A percentile compares a stretch with the other conserved stretches of the same genome.
phyloP scores from a whole-genome alignment of 2,888 invertebrate genomes.

The Chrysomela aeneicollis region DNA sequence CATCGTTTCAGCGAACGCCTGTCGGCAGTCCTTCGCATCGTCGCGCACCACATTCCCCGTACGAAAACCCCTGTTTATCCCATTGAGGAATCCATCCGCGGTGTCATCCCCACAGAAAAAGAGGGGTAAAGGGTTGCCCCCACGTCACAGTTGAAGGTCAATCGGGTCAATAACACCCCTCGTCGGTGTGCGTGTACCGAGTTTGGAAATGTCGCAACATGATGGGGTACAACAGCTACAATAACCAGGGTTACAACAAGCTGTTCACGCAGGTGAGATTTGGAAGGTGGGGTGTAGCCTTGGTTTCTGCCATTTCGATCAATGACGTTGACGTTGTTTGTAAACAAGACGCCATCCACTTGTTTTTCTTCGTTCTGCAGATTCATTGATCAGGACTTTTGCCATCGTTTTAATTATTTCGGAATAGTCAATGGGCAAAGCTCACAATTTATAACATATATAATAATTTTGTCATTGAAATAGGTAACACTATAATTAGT shows the following conservation, averaged over 20 bases:
- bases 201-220: slow-evolving; percentile 70
- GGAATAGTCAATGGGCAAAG: too few species aligned
- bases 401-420: too few species aligned
- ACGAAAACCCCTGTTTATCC: neutral
- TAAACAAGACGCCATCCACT: neutral
- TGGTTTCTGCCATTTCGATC: neutral
- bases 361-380: too few species aligned
- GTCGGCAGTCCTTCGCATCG: neutral
- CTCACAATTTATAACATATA: too few species aligned
- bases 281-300: too few species aligned
- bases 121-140: too few species aligned
- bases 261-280: slow-evolving; percentile 78
- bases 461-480: too few species aligned
- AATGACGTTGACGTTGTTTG: neutral
- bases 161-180: too few species aligned
- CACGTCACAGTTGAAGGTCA: too few species aligned
- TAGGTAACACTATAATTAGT: too few species aligned
- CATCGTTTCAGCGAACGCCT: neutral
- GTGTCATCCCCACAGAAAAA: neutral
- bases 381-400: too few species aligned
- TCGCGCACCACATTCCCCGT: neutral
- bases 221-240: slow-evolving; percentile 80
- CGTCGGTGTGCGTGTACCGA: too few species aligned
- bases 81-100: neutral
- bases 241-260: slow-evolving; percentile 80